Conservation (phyloP, 2,113 vertebrate genomes). For the Galemys pyrenaicus region DNA sequence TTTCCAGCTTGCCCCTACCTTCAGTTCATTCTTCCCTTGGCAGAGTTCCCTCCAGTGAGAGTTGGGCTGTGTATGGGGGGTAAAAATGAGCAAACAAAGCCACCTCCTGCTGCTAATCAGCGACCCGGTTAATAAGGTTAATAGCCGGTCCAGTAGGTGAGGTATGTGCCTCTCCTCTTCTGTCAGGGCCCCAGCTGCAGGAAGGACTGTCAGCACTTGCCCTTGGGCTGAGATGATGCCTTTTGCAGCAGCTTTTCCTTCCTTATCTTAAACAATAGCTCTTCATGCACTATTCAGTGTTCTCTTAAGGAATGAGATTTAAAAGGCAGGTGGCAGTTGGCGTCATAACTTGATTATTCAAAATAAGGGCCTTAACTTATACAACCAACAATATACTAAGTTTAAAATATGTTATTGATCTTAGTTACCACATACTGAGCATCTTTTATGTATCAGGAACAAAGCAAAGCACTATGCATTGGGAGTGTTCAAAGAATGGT, state of each 20-base stretch:
- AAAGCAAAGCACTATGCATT: background rate
- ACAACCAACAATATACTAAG: background rate
- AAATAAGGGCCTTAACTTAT: background rate
- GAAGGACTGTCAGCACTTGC: background rate
- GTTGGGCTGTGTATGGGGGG: background rate
- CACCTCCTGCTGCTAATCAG: background rate
- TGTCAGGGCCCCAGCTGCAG: slow-evolving; percentile 15
- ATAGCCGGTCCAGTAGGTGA: background rate
- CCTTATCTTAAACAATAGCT: slow-evolving; percentile 54
- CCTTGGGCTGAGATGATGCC: background rate
- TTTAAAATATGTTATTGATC: background rate
- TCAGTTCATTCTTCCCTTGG: background rate
- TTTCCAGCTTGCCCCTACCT: background rate
- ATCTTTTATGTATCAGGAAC: background rate
- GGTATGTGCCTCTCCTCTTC: background rate
- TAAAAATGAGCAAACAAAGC: slow-evolving; percentile 23
- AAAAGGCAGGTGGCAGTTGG: slow-evolving; percentile 25
- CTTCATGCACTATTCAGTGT: background rate
- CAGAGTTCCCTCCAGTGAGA: background rate
- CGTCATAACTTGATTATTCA: background rate
- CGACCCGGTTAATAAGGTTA: background rate
- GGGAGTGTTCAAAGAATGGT: background rate
- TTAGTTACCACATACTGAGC: background rate
- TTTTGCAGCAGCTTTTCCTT: slow-evolving; percentile 49
- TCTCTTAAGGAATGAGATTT: background rate